Evolutionary conservation across 2,113 vertebrate genomes (phyloP).

Genomic region (Felis chaus): DNA sequence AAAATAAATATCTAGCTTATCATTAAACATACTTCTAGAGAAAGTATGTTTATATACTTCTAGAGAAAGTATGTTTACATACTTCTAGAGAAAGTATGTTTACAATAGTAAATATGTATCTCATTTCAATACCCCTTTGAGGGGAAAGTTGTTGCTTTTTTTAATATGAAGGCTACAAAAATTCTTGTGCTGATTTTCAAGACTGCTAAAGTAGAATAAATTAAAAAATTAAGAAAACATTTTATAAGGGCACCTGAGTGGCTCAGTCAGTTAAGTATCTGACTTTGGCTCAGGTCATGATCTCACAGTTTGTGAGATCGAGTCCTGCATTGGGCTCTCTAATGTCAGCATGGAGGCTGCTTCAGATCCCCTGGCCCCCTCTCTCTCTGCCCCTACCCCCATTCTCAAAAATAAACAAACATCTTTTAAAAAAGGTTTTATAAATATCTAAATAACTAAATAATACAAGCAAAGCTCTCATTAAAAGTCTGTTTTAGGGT

Average conservation of each 20-base stretch:
- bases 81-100: neutral
- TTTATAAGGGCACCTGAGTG: too few species aligned
- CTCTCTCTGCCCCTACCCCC: too few species aligned
- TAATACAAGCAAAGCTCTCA: neutral
- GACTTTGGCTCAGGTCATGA: too few species aligned
- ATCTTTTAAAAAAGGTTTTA: neutral
- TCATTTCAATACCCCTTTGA: neutral
- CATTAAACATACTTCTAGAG: neutral
- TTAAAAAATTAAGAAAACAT: neutral
- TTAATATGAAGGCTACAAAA: neutral
- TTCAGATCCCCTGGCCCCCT: too few species aligned
- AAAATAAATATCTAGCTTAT: neutral
- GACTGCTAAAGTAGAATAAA: neutral
- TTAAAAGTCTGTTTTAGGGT: neutral
- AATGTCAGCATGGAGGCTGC: too few species aligned
- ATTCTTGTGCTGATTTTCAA: neutral
- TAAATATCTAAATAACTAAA: constrained; percentile 5
- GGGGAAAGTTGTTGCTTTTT: neutral
- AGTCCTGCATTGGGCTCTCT: too few species aligned
- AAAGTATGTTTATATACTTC: neutral
- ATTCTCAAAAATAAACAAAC: too few species aligned
- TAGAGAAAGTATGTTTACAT: neutral
- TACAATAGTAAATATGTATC: neutral
- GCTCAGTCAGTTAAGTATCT: too few species aligned
- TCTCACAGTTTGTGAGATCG: too few species aligned